Conservation (phyloP, 1,140 invertebrate species). For the Glomeris maerens region DNA sequence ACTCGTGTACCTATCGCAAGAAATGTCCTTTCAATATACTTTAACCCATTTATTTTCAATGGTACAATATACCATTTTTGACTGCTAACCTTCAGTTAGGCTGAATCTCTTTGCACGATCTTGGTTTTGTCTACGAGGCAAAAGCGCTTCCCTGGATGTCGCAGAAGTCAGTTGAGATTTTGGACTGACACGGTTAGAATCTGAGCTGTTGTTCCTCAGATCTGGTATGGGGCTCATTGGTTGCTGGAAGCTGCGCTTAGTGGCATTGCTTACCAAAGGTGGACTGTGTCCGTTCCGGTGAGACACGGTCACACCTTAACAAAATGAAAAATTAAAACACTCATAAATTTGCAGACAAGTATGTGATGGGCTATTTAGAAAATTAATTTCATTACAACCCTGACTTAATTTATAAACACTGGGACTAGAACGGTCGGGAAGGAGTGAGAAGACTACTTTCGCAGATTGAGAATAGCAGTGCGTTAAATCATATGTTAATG, state of each 20-base stretch:
- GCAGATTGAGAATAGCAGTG: too few species aligned
- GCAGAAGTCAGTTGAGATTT: not conserved
- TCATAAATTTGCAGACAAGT: not conserved
- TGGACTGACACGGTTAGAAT: slow-evolving; percentile 5
- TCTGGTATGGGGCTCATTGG: slow-evolving; percentile 19
- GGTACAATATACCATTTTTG: not conserved
- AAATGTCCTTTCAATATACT: not conserved
- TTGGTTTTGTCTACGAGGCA: slow-evolving; percentile 8
- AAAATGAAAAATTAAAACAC: not conserved
- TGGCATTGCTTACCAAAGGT: slow-evolving; percentile 10
- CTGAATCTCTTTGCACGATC: slow-evolving; percentile 10
- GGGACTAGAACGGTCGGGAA: too few species aligned
- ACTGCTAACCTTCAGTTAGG: slow-evolving; percentile 7
- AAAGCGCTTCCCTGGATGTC: slow-evolving; percentile 2
- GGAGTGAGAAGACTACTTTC: too few species aligned
- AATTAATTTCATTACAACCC: not conserved
- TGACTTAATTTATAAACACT: too few species aligned
- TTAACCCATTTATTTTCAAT: not conserved
- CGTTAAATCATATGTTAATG: too few species aligned
- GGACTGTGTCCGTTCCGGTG: not conserved
- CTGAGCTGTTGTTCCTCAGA: slow-evolving; percentile 13
- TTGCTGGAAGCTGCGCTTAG: slow-evolving; percentile 19
- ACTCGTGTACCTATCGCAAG: not conserved
- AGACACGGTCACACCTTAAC: not conserved
- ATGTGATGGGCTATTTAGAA: not conserved